phyloP scores from a whole-genome alignment of 2,797 vertebrate species.

The Sitta carolinensis region DNA sequence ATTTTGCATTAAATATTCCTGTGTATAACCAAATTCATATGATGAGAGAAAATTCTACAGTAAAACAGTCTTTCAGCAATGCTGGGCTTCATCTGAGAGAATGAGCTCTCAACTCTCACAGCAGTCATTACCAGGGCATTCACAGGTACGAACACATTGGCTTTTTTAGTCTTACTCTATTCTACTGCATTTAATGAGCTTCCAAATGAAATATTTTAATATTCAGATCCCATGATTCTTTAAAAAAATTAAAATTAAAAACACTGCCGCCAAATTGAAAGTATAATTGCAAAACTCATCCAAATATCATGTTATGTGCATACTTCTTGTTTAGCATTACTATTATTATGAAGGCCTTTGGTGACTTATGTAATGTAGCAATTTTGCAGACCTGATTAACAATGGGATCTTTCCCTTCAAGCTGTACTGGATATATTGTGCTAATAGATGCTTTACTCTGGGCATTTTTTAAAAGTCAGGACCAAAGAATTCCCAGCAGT shows the following conservation, averaged over 20 bases:
- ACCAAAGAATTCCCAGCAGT: background rate
- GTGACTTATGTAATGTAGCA: background rate
- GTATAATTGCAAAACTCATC: background rate
- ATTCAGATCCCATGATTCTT: background rate
- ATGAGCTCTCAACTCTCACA: background rate
- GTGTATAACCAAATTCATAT: background rate
- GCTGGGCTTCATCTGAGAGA: background rate
- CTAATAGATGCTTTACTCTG: background rate
- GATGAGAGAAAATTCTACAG: background rate
- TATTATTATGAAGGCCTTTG: background rate
- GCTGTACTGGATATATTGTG: background rate
- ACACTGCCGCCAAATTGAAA: accelerated
- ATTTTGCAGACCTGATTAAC: background rate
- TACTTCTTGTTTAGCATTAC: background rate
- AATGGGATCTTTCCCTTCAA: background rate
- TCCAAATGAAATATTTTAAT: background rate
- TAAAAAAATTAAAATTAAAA: background rate
- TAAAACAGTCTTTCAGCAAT: background rate
- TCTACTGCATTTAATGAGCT: background rate
- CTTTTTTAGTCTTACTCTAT: background rate
- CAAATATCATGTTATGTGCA: background rate
- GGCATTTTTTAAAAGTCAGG: background rate
- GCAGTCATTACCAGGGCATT: background rate
- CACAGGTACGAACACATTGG: background rate
- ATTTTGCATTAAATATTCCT: background rate